Base-by-base conservation (phyloP, 2,888 invertebrate genomes). In the Thysanoteuthis rhombus region DNA sequence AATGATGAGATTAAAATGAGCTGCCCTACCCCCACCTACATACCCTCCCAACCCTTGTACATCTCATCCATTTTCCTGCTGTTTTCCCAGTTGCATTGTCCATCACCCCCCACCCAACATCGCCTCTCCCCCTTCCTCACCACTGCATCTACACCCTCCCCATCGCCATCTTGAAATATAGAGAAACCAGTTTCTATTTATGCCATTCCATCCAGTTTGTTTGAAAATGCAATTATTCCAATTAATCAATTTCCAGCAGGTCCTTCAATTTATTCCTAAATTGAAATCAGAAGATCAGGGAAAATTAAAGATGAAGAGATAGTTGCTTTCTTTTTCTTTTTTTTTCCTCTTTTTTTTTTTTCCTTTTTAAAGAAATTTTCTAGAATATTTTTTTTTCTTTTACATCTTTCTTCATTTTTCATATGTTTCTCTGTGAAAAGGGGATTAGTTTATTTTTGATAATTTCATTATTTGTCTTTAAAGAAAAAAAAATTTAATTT, bases 301-400 rank as follows among this genome's bases (percentile, higher is more conserved):
- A 75, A 75, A 75, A 75, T 75, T 75, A 75, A 75, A 75, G 75
- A 75, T 75, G 75, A 75, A 75, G n/a, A 75, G 75, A n/a, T 75
- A 36, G n/a, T 75, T 75, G 16, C 75, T 75, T 75, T n/a, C n/a
- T n/a, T 75, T 12, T 36, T 75, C 12, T 1, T 25, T 75, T 16
- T 10, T 16, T 8, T n/a, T 8, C n/a, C n/a, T 75, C 19, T 75
- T 12, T 36, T n/a, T n/a, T 75, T 75, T 8, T 12, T n/a, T 16
- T n/a, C 36, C 2, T 75, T 75, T 75, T 75, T n/a, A 16, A 75
- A 75, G 75, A 75, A 75, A 75, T 75, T 75, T 75, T n/a, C 75
- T 75, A 36, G 36, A 75, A 75, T n/a, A n/a, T 6, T 12, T 12
- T 75, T 75, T 75, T n/a, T 32, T 32, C 8, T 28, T 75, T 75